Percentiles rank a stretch among this genome's conserved stretches.
These are phyloP conservation scores for Drosophila macrospina DNA, from an alignment of 2,888 invertebrate genomes.

Conservation along the genomic window DNA sequence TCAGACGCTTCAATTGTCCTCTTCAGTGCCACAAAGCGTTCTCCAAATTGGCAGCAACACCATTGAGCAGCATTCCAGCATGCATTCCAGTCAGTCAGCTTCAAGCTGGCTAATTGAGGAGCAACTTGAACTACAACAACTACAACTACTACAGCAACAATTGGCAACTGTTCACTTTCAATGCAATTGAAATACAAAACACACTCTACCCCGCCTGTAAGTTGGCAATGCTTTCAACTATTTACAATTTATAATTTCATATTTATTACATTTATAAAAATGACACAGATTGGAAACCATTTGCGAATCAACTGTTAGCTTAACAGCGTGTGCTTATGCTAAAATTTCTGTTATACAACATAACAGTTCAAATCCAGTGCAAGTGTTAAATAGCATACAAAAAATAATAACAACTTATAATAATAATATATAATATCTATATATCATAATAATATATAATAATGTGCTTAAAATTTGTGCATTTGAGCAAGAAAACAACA, in stretches of 20 bases:
- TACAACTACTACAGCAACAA: constrained; percentile 7
- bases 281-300: neutral
- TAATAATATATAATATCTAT: too few relatives aligned
- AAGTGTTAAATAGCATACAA: too few relatives aligned
- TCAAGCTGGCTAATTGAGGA: constrained; percentile 25
- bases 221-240: constrained; percentile 52
- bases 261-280: neutral
- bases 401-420: too few relatives aligned
- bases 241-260: constrained; percentile 2
- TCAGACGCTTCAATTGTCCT: constrained; percentile 17
- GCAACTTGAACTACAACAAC: constrained; percentile 12
- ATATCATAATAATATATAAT: too few relatives aligned
- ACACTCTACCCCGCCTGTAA: constrained; percentile 53
- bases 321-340: neutral
- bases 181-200: constrained; percentile 24
- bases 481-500: too few relatives aligned
- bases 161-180: constrained; percentile 26
- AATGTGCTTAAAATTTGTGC: too few relatives aligned
- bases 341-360: neutral
- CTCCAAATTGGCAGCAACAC: constrained; percentile 9
- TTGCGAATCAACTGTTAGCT: neutral
- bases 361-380: too few relatives aligned
- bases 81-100: constrained; percentile 9
- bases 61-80: constrained; percentile 11
- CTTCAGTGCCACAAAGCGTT: constrained; percentile 15